Evolutionary conservation across 2,888 invertebrate genomes (phyloP).

Genomic region (Rosalia funebris): DNA sequence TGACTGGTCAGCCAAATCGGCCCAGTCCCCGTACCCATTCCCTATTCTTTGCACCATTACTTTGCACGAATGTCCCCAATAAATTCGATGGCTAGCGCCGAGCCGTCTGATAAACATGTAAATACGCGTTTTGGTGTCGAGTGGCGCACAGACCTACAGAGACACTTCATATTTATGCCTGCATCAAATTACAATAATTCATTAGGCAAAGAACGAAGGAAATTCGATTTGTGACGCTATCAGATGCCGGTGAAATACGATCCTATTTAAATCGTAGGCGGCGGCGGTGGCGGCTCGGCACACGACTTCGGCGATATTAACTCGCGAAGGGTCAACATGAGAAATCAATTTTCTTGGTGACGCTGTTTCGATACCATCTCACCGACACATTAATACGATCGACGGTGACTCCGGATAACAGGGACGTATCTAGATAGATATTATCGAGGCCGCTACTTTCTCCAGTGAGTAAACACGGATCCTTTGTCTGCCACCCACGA

Average conservation of each 20-base stretch:
- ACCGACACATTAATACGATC: conserved; percentile 54
- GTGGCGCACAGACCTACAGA: conserved; percentile 16
- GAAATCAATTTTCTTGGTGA: conserved; percentile 55
- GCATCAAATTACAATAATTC: conserved; percentile 61
- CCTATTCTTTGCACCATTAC: conserved; percentile 60
- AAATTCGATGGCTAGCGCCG: conserved; percentile 56
- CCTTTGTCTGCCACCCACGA: not conserved
- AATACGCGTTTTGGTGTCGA: conserved; percentile 46
- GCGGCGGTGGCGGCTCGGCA: conserved; percentile 21
- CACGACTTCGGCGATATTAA: conserved; percentile 49
- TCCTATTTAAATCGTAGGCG: conserved; percentile 31
- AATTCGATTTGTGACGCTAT: conserved; percentile 58
- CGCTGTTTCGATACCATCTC: conserved; percentile 52
- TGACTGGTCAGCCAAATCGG: conserved; percentile 37
- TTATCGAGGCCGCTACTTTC: not conserved
- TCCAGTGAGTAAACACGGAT: not conserved
- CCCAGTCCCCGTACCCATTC: conserved; percentile 58
- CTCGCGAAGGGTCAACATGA: conserved; percentile 53
- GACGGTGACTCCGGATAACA: not conserved
- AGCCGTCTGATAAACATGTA: conserved; percentile 60
- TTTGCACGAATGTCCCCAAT: conserved; percentile 57
- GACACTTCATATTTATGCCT: conserved; percentile 51
- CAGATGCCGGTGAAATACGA: conserved; percentile 45
- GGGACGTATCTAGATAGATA: not conserved
- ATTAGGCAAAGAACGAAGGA: conserved; percentile 53